Evolutionary conservation across 1,140 invertebrate genomes (phyloP), one percentile per base, ranked within the genome.

Genomic region (Diprion similis): DNA sequence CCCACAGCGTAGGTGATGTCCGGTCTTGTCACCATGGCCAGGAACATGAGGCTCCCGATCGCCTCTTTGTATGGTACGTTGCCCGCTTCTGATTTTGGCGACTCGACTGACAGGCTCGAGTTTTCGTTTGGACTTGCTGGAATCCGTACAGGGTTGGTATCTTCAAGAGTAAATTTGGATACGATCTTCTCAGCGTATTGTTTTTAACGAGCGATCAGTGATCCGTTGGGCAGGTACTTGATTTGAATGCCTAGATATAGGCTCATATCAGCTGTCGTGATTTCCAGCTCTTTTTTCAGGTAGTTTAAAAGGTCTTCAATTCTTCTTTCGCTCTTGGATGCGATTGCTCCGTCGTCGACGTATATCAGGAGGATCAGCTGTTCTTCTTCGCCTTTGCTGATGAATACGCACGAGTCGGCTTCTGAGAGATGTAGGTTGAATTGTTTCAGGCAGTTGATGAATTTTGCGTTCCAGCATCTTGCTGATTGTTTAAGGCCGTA

Each of bases 121-220:
- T 75, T 59, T 4, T 71, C 68, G 51, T 75, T 48, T 48, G 72
- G 47, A 48, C 73, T 71, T 8, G 74, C 71, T 19, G 74, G 74
- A 1, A n/a, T 70, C 71, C 79, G 78, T 9, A 76, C 77, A 17
- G 77, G 78, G 46, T 80, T 80, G 0, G 79, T 73, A 64, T 87
- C 80, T 51, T 82, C 46, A 69, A 75, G 67, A 46, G 73, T 80
- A 80, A 64, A 78, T 59, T 10, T 83, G 70, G 74, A 79, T 11
- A 65, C 77, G 67, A 71, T 80, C 74, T 65, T 82, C 46, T 73
- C 77, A 65, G 80, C 79, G 46, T 78, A 72, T 6, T 73, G 73
- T 69, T 80, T 72, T 80, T 74, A 74, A 82, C 81, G 82, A 82
- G 88, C 13, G 68, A 79, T 67, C 77, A 76, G 65, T 80, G 82